Evolutionary conservation across 2,888 invertebrate species (phyloP).

Genomic region (Eupithecia abbreviata): DNA sequence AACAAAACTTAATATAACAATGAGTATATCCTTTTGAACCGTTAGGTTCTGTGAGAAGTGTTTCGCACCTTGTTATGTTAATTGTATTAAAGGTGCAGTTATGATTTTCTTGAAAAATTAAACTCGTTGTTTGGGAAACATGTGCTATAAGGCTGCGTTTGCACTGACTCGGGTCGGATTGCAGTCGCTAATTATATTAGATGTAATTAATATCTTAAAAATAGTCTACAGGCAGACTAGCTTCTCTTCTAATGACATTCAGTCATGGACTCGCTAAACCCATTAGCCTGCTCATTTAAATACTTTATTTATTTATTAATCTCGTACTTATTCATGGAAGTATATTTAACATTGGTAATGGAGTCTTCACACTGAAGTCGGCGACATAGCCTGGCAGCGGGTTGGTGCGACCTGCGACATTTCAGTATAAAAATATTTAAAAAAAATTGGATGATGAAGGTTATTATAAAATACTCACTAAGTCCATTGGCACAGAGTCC

Average conservation of each 20-base stretch:
- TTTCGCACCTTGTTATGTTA: constrained; percentile 20
- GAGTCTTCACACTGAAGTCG: no score
- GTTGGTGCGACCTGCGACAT: no score
- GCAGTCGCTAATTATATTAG: background rate
- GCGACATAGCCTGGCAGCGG: no score
- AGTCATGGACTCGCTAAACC: no score
- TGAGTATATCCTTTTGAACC: constrained; percentile 17
- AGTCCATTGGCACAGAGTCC: constrained; percentile 67
- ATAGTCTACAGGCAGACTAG: background rate
- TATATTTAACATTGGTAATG: no score
- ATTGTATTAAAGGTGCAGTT: constrained; percentile 1
- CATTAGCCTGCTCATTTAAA: no score
- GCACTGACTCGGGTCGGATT: background rate
- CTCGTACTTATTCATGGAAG: no score
- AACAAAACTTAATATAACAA: constrained; percentile 26
- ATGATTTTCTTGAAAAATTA: background rate
- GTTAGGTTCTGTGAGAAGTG: constrained; percentile 13
- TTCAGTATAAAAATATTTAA: no score
- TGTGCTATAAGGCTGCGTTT: background rate
- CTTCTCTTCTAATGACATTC: background rate
- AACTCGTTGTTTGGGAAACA: constrained; percentile 10
- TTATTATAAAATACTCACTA: constrained; percentile 53
- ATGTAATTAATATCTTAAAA: background rate
- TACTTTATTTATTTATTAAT: no score
- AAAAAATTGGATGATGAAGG: background rate